Conservation (phyloP, 1,140 invertebrate species). For the Neotoxoptera formosana region DNA sequence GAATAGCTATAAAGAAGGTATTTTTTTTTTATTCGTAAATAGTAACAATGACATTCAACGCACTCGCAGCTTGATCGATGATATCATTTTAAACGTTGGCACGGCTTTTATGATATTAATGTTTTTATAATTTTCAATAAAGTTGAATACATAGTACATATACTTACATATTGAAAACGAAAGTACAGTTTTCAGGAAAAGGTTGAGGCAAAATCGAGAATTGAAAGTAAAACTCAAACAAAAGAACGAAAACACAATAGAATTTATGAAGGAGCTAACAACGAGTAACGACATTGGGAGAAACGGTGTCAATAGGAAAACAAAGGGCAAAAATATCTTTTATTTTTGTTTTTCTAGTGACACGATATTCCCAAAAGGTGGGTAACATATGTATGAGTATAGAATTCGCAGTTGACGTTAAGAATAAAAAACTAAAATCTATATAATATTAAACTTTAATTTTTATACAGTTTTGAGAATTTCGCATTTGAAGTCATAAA, state of each 20-base stretch:
- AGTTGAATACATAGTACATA: neutral
- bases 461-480: neutral
- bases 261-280: neutral
- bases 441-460: neutral
- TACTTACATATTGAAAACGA: neutral
- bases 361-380: constrained; percentile 14
- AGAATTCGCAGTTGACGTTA: neutral
- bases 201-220: neutral
- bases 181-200: neutral
- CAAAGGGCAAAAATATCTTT: constrained; percentile 22
- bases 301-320: neutral
- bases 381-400: neutral
- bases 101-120: neutral
- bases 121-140: neutral
- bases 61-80: neutral
- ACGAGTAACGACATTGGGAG: neutral
- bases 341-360: neutral
- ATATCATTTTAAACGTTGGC: neutral
- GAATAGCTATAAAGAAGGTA: neutral
- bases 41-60: neutral
- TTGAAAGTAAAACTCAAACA: constrained; percentile 20
- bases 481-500: neutral
- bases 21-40: neutral
- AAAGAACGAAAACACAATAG: neutral
- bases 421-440: neutral